Evolutionary conservation across 1,140 invertebrate genomes (phyloP).

Genomic region (Bombus turneri): DNA sequence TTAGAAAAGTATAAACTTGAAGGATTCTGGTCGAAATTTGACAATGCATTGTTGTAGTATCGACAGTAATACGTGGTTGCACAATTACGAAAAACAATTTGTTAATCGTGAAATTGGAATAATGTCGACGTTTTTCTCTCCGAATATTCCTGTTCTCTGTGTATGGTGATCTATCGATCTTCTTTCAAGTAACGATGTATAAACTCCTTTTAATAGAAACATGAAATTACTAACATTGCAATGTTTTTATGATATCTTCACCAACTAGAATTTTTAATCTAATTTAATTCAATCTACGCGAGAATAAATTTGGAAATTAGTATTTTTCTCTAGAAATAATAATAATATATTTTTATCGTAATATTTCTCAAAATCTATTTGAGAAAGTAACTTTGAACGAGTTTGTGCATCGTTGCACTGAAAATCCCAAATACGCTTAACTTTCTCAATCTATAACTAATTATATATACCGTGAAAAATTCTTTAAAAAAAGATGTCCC

Average conservation of each 20-base stretch:
- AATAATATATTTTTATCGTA: too few species aligned
- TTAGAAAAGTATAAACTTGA: neutral
- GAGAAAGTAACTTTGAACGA: too few species aligned
- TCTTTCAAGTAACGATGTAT: neutral
- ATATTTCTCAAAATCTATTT: too few species aligned
- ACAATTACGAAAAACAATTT: neutral
- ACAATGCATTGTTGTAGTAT: neutral
- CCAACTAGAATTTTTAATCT: too few species aligned
- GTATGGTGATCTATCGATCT: neutral
- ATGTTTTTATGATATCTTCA: too few species aligned
- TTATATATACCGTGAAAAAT: neutral
- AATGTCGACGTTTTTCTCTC: neutral
- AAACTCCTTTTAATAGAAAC: neutral
- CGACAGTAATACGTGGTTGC: neutral
- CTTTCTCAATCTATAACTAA: neutral
- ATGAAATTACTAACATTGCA: too few species aligned
- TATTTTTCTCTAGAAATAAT: too few species aligned
- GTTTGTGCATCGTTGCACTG: neutral
- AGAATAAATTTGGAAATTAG: too few species aligned
- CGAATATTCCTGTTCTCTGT: neutral
- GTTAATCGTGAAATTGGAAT: neutral
- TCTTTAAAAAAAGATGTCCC: neutral
- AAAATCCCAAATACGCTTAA: neutral
- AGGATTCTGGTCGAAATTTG: neutral
- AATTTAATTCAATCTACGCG: too few species aligned